Base-by-base conservation (phyloP, 2,797 vertebrate species). In the Halcyon chelicuti region DNA sequence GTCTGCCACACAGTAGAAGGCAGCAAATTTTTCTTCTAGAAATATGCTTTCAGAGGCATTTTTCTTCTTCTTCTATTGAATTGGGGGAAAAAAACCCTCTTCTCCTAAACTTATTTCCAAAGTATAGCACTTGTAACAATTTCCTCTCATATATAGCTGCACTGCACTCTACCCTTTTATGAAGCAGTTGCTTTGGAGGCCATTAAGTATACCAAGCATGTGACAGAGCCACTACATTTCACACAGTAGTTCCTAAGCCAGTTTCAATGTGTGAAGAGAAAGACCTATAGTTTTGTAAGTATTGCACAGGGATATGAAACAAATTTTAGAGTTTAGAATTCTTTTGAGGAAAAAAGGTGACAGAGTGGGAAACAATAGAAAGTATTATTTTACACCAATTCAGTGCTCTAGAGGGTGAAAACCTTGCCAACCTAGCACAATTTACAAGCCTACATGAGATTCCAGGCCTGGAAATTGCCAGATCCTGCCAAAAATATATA, bases 401-500 rank as follows among this genome's bases (percentile, higher is more conserved):
- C 88, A 95, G 86, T 97, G 87, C 94, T 97, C 96, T 93, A 47
- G 96, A 98, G 95, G 95, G 91, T 40, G 55, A 92, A 92, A 73
- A 40, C 96, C 90, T 97, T 97, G 98, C 98, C 90, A 97, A 71
- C 91, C 93, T 89, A 97, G 97, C 96, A 98, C 90, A 98, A 97
- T 98, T 98, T 98, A 96, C 96, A 98, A 97, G 96, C 94, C 96
- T 97, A 97, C 89, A 92, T 98, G 95, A 98, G 96, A 97, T 97
- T 98, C 97, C 98, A 98, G 91, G 82, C 49, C 88, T 98, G 97
- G 95, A 97, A 98, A 95, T 88, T 96, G 90, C 90, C 88, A 95
- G 76, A 94, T 76, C n/a, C 86, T 97, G 97, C 98, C 98, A 98
- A 97, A 94, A 97, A 95, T 26, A 96, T 97, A 96, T 97, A 97